These are phyloP conservation scores for Diplodus puntazzo DNA, from an alignment of 2,797 vertebrate genomes.

Conservation along the genomic window DNA sequence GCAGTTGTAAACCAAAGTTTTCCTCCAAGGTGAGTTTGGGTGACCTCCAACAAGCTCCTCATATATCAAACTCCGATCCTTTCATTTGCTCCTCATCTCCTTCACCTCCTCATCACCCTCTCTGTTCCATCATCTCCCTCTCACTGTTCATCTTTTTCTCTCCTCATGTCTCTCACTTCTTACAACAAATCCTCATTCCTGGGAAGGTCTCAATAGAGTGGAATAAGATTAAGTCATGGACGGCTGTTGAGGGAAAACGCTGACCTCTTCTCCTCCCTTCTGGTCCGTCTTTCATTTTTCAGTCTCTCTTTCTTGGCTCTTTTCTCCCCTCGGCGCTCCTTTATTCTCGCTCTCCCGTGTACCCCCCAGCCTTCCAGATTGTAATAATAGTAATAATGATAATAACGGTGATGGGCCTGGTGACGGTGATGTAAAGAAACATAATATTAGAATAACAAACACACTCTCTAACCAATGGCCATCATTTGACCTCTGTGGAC, in stretches of 20 bases:
- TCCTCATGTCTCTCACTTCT: conserved; percentile 48
- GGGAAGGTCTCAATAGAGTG: conserved; percentile 93
- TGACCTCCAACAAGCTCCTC: conserved; percentile 8
- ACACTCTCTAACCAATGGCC: conserved; percentile 83
- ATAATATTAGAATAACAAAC: conserved; percentile 91
- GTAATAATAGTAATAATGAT: conserved; percentile 89
- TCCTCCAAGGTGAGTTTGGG: conserved; percentile 17
- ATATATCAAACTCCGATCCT: not conserved
- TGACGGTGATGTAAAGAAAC: conserved; percentile 88
- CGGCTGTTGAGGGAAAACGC: conserved; percentile 98
- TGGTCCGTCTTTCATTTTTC: conserved; percentile 94
- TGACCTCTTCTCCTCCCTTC: conserved; percentile 98
- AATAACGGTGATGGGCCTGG: conserved; percentile 83
- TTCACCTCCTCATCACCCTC: conserved; percentile 53
- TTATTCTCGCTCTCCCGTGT: conserved; percentile 83
- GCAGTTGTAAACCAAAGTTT: not conserved
- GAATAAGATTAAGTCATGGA: conserved; percentile 97
- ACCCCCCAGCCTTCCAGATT: conserved; percentile 81
- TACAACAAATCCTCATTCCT: conserved; percentile 90
- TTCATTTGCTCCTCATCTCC: conserved; percentile 28
- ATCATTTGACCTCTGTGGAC: conserved; percentile 80
- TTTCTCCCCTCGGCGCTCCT: conserved; percentile 81
- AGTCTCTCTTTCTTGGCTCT: conserved; percentile 85
- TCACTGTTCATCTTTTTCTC: conserved; percentile 53
- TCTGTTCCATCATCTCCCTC: conserved; percentile 46